A percentile compares a stretch with the other conserved stretches of the same genome.
These are phyloP conservation scores for Holcopasites calliopsidis DNA, from an alignment of 1,140 invertebrate genomes.

Conservation along the genomic window DNA sequence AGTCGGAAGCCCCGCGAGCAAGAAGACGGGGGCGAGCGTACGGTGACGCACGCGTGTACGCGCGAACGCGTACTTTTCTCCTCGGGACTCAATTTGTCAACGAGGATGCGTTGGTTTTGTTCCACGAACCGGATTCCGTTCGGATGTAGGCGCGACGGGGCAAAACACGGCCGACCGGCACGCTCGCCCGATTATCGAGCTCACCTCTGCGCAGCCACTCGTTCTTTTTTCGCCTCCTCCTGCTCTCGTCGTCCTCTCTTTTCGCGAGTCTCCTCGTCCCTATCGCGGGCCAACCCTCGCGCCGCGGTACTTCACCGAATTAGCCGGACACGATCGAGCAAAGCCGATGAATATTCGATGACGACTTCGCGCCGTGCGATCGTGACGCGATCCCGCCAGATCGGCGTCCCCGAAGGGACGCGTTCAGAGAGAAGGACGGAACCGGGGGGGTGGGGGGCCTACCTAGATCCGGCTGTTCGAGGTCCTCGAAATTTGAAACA, in stretches of 20 bases:
- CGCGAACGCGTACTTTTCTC: slow-evolving; percentile 57
- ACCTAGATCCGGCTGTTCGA: neutral
- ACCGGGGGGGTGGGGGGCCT: too few species aligned
- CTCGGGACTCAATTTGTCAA: slow-evolving; percentile 74
- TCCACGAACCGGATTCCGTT: slow-evolving; percentile 72
- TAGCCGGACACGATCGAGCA: neutral
- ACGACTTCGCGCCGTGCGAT: neutral
- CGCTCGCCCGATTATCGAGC: slow-evolving; percentile 67
- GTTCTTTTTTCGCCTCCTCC: neutral
- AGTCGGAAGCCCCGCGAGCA: neutral
- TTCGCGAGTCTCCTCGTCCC: neutral
- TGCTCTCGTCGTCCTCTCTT: slow-evolving; percentile 1
- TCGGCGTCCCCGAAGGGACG: neutral
- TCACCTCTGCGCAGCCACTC: slow-evolving; percentile 15
- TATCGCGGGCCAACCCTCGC: too few species aligned
- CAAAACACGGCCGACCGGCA: slow-evolving; percentile 67
- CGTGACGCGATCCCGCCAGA: neutral
- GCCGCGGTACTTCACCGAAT: neutral
- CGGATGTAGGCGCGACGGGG: slow-evolving; percentile 67
- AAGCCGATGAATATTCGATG: slow-evolving; percentile 28
- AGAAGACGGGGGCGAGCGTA: slow-evolving; percentile 2
- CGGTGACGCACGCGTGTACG: slow-evolving; percentile 51
- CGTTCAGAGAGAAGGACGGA: too few species aligned
- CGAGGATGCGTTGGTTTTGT: slow-evolving; percentile 70
- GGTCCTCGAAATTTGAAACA: slow-evolving; percentile 47